Evolutionary conservation across 2,797 vertebrate species (phyloP), one percentile per base, ranked within the genome.

Genomic region (Poecilia wingei): DNA sequence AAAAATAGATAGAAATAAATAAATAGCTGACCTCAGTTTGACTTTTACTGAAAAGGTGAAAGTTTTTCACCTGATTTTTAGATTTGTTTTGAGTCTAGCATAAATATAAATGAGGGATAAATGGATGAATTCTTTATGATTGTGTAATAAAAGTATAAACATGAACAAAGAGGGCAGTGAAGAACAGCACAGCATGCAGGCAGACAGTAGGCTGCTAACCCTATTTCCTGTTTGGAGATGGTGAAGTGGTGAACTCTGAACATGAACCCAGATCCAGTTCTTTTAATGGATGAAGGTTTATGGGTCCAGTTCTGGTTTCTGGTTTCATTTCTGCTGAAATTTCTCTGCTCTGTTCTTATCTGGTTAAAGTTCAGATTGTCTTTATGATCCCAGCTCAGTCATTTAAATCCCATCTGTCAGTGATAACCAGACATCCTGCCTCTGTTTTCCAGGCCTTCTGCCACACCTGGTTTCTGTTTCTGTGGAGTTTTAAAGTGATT

Each of bases 181-280:
- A 31, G n/a, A 12, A 61, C 57, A 31, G 25, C 57, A 28, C n/a
- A 59, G 28, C 22, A n/a, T 14, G 4, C 4, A 12, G 4, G 55
- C 55, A 57, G 55, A 3, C 10, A 28, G 20, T 1, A 16, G 18
- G 8, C 51, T 25, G 51, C 14, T 49, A 20, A 49, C 41, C 10
- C 46, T 13, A 47, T 9, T 53, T 53, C 51, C 20, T 55, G 53
- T 55, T 25, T 9, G 22, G 22, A 55, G 53, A n/a, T 9, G 22
- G 20, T 53, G 20, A 53, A 13, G 8, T 53, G 51, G 8, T 59
- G n/a, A 59, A 59, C 12, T 28, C n/a, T 59, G 57, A 59, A 59
- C 57, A 55, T 59, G 57, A 59, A 59, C 28, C 57, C n/a, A 31
- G 57, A 59, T 59, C 55, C 57, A 59, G 57, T 14, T 55, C 57